Evolutionary conservation across 2,113 vertebrate genomes (phyloP).

Genomic region (Xiphophorus hellerii): DNA sequence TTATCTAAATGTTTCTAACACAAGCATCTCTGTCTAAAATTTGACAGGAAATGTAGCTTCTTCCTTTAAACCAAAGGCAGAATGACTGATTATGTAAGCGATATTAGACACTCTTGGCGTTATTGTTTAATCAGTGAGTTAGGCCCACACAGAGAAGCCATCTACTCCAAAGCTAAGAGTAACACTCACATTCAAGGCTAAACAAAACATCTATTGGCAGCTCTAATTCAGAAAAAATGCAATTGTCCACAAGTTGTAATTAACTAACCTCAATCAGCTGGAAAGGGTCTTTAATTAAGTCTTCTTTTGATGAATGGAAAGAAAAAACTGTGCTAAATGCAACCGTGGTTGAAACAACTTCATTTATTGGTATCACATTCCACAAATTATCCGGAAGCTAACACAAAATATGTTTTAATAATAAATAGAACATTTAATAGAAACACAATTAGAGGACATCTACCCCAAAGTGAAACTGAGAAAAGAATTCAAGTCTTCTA

Average conservation of each 20-base stretch:
- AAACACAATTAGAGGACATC: not conserved
- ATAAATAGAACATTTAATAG: slow-evolving; percentile 7
- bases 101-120: slow-evolving; percentile 53
- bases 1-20: slow-evolving; percentile 25
- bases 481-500: not conserved
- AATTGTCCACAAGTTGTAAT: slow-evolving; percentile 55
- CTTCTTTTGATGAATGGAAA: slow-evolving; percentile 23
- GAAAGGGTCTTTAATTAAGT: slow-evolving; percentile 42
- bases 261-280: slow-evolving; percentile 58
- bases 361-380: slow-evolving; percentile 19
- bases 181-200: slow-evolving; percentile 18
- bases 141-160: slow-evolving; percentile 8
- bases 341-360: slow-evolving; percentile 19
- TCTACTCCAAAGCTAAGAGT: slow-evolving; percentile 17
- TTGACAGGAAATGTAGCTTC: slow-evolving; percentile 28
- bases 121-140: slow-evolving; percentile 62
- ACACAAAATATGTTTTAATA: slow-evolving; percentile 6
- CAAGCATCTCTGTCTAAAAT: slow-evolving; percentile 22
- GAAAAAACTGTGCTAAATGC: slow-evolving; percentile 20
- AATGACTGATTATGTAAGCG: slow-evolving; percentile 36
- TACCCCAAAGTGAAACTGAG: not conserved
- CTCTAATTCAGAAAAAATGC: slow-evolving; percentile 42
- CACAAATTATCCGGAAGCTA: not conserved
- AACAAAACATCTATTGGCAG: slow-evolving; percentile 18
- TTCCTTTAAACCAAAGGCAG: slow-evolving; percentile 8